phyloP scores from a whole-genome alignment of 2,888 invertebrate species.

The Patella ulyssiponensis region DNA sequence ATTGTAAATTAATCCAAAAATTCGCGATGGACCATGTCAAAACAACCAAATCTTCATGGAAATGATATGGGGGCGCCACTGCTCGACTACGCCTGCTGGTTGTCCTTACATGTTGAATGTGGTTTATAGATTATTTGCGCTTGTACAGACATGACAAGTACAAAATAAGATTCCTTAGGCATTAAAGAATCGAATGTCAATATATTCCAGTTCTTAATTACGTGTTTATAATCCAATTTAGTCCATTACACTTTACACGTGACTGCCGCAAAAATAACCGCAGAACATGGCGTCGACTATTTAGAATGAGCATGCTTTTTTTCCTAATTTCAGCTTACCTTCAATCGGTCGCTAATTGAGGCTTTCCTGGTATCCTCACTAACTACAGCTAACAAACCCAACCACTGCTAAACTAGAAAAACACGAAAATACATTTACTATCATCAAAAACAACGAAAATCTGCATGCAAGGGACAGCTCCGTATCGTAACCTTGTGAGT shows the following conservation, averaged over 20 bases:
- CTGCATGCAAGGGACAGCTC: background rate
- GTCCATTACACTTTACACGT: background rate
- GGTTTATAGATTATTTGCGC: background rate
- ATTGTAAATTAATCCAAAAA: too few species aligned
- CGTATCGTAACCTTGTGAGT: slow-evolving; percentile 7
- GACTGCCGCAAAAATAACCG: background rate
- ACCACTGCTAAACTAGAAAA: background rate
- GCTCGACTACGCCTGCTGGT: slow-evolving; percentile 12
- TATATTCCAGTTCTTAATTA: background rate
- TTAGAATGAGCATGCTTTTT: slow-evolving; percentile 4
- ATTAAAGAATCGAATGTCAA: background rate
- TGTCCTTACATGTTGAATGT: background rate
- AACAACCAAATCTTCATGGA: background rate
- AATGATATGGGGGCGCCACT: background rate
- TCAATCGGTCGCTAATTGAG: background rate
- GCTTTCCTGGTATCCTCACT: background rate
- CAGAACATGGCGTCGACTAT: background rate
- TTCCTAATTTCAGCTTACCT: background rate
- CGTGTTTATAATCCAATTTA: background rate
- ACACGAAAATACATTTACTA: slow-evolving; percentile 11
- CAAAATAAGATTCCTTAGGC: background rate
- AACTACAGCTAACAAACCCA: background rate
- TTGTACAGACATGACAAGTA: background rate
- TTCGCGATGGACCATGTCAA: too few species aligned
- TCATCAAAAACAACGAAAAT: slow-evolving; percentile 3